Conservation (phyloP, 2,113 vertebrate genomes). For the Poicephalus gulielmi region DNA sequence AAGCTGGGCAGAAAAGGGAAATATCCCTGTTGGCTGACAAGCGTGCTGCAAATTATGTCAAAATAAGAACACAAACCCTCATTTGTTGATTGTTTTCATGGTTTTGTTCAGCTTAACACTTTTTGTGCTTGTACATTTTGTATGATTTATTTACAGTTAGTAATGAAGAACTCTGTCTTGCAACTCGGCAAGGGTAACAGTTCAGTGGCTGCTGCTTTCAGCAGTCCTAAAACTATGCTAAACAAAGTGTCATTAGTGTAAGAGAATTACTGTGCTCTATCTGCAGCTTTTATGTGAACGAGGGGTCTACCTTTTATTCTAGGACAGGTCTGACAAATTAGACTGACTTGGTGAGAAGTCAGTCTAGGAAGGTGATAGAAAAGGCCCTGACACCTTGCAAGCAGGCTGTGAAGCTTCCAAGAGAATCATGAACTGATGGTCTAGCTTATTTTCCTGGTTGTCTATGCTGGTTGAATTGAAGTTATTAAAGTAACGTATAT, state of each 20-base stretch:
- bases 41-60: not conserved
- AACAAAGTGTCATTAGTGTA: not conserved
- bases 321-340: not conserved
- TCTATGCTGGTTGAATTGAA: not conserved
- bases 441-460: not conserved
- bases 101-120: not conserved
- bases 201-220: not conserved
- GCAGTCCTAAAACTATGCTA: not conserved
- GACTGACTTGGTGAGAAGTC: not conserved
- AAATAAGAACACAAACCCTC: not conserved
- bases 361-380: not conserved
- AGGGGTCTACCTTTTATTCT: not conserved
- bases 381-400: not conserved
- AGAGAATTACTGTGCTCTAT: not conserved
- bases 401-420: not conserved
- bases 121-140: rapidly evolving
- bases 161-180: not conserved
- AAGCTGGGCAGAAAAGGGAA: not conserved
- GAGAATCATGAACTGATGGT: too few species aligned
- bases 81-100: not conserved
- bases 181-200: not conserved
- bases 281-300: not conserved
- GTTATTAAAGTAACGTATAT: not conserved
- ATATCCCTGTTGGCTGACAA: not conserved
- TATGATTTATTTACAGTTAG: not conserved